Conservation (phyloP, 1,140 invertebrate species). For the Pectinophora gossypiella region DNA sequence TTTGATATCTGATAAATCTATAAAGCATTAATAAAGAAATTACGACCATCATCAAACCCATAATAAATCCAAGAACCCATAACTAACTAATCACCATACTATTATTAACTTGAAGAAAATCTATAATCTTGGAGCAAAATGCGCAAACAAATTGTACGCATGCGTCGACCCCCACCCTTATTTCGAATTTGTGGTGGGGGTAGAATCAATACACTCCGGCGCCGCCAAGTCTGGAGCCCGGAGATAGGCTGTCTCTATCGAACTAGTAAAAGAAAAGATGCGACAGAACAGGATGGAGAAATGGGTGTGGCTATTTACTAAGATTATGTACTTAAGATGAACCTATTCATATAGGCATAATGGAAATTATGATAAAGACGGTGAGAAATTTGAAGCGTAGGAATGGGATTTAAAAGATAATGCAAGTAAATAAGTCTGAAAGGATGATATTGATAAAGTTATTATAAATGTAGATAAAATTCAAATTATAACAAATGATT, state of each 20-base stretch:
- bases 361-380: slow-evolving; percentile 4
- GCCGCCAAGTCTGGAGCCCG: slow-evolving; percentile 54
- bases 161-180: slow-evolving; percentile 23
- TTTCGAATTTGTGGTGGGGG: slow-evolving; percentile 6
- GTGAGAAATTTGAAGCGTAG: no score
- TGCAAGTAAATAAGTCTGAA: no score
- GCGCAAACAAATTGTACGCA: slow-evolving; percentile 48
- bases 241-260: slow-evolving; percentile 15
- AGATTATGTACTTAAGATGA: slow-evolving; percentile 6
- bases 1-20: no score
- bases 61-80: not conserved
- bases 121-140: slow-evolving; percentile 30
- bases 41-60: no score
- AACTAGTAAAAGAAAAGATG: not conserved
- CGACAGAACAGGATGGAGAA: not conserved
- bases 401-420: no score
- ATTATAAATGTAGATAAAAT: no score
- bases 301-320: slow-evolving; percentile 19
- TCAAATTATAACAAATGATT: no score
- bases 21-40: no score
- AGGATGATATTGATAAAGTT: no score
- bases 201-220: slow-evolving; percentile 57
- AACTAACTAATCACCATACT: no score
- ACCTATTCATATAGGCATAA: slow-evolving; percentile 2
- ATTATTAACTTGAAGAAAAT: slow-evolving; percentile 17